Evolutionary conservation across 2,113 vertebrate genomes (phyloP).

Genomic region (Chunga burmeisteri): DNA sequence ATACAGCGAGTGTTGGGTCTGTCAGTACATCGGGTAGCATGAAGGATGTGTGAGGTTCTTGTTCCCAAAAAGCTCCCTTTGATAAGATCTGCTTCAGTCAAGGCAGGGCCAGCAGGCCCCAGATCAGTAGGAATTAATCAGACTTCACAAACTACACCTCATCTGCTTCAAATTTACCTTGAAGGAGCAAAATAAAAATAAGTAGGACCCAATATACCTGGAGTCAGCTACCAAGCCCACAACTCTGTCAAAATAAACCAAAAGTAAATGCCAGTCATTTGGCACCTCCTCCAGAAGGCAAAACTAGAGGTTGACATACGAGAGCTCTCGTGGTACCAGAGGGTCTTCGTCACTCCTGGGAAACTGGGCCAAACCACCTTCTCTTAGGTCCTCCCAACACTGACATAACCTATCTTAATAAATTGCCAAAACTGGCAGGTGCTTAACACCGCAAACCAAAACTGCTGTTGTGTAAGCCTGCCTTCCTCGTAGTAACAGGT

Average conservation of each 20-base stretch:
- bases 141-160: background rate
- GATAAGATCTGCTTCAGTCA: background rate
- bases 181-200: background rate
- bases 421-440: background rate
- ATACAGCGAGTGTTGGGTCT: fast-evolving
- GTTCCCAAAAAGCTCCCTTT: background rate
- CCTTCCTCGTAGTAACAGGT: background rate
- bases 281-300: background rate
- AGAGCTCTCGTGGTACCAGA: background rate
- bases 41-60: background rate
- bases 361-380: background rate
- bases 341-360: background rate
- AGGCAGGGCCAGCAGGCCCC: background rate
- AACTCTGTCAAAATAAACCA: background rate
- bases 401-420: background rate
- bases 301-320: background rate
- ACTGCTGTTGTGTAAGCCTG: background rate
- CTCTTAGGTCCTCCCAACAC: background rate
- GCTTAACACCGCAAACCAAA: background rate
- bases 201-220: background rate
- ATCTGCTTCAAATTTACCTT: background rate
- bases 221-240: background rate
- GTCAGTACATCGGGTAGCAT: background rate
- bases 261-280: background rate
- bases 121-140: background rate